Evolutionary conservation across 2,888 invertebrate genomes (phyloP).

Genomic region (Molanna angustata): DNA sequence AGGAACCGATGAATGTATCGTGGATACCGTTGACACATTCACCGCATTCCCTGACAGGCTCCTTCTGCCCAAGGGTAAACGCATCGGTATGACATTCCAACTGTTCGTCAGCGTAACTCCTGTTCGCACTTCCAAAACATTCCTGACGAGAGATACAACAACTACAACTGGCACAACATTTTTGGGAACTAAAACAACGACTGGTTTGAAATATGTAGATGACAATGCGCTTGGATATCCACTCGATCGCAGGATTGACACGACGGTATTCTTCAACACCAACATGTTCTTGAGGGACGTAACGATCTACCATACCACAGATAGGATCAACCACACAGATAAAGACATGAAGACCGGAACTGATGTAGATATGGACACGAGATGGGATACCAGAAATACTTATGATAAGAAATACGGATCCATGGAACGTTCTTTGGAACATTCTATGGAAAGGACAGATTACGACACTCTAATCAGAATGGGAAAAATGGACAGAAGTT

Average conservation of each 20-base stretch:
- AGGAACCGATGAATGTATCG: conserved; percentile 46
- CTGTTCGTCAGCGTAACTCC: conserved; percentile 60
- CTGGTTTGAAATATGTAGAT: conserved; percentile 57
- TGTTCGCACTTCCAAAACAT: conserved; percentile 1
- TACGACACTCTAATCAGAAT: too few relatives aligned
- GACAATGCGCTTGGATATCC: conserved; percentile 69
- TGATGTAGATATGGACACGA: too few relatives aligned
- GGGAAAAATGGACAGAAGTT: too few relatives aligned
- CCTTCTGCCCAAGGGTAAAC: conserved; percentile 62
- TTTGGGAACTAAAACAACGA: conserved; percentile 28
- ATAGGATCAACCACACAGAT: background rate
- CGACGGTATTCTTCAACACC: conserved; percentile 54
- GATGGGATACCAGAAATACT: too few relatives aligned
- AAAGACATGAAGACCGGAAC: too few relatives aligned
- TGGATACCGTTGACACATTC: conserved; percentile 50
- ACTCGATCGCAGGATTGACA: conserved; percentile 62
- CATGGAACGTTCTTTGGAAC: background rate
- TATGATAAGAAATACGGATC: background rate
- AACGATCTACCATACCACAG: conserved; percentile 53
- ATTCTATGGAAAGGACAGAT: background rate
- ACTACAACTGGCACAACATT: background rate
- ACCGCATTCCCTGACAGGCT: conserved; percentile 61
- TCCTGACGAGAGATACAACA: background rate
- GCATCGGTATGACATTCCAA: conserved; percentile 61
- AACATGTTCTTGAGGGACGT: conserved; percentile 68